Evolutionary conservation across 37 sponge, comb jelly and placozoan genomes (phyloP), one percentile per base, ranked within the genome.

Genomic region (Cladorhizidae sp.): DNA sequence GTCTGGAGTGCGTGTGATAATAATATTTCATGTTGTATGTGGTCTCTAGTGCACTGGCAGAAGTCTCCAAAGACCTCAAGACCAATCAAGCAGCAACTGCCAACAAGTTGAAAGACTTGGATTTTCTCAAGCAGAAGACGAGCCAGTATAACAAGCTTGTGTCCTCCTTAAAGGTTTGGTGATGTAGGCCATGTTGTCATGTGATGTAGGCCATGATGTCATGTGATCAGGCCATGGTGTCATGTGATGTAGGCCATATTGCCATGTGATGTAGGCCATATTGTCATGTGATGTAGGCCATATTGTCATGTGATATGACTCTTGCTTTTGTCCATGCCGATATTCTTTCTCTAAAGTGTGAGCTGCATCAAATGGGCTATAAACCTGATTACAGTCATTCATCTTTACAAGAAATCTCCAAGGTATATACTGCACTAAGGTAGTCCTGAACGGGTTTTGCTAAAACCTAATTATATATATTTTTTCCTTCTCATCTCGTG

Each of bases 71-170:
- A 36, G 74, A 86, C 33, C 18, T 74, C 37, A 37, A 42, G 18
- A 62, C 17, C 31, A 20, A 52, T 21, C 3, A 29, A 28, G 5
- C 85, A 35, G 31, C 40, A 15, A 11, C 78, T 3, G 57, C 67
- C 17, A 64, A 85, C 38, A 42, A 61, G 43, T 49, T 57, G 57
- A 80, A 77, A 45, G 63, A 81, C 22, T 22, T 29, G 0, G 67
- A 80, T 35, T 91, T 91, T 64, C 67, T 91, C 17, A 73, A 61
- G 21, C 83, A 91, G 71, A 91, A 91, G 50, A 70, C 84, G 20
- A 35, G 61, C 23, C 84, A 91, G 64, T 91, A 91, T 52, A 65
- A 64, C 50, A 64, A 76, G 43, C 83, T 76, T 37, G 61, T 82
- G n/a, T 54, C 86, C 7, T 50, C 82, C 35, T 64, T 85, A 59